These are phyloP conservation scores for Calvadosia cruxmelitensis DNA, from an alignment of 30 jellyfish, hydroid and myxozoan genomes.

Conservation along the genomic window DNA sequence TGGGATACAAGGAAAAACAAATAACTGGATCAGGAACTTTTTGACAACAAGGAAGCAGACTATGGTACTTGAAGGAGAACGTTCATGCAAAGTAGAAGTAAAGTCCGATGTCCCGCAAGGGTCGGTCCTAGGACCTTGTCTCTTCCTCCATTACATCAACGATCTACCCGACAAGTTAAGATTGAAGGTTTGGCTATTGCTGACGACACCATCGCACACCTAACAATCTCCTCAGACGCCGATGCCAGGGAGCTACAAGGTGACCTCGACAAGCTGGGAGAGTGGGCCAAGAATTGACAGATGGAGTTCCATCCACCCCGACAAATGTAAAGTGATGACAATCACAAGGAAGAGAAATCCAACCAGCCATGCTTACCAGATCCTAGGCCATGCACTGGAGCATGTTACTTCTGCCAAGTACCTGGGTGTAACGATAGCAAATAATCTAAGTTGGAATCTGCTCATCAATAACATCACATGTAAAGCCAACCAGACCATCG, in stretches of 20 bases:
- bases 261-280: constrained; percentile 1
- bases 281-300: constrained; percentile 18
- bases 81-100: constrained; percentile 15
- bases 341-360: constrained; percentile 9
- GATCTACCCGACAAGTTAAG: constrained; percentile 10
- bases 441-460: constrained; percentile 17
- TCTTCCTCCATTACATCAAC: constrained; percentile 7
- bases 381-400: constrained; percentile 10
- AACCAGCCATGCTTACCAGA: not conserved
- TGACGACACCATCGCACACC: constrained; percentile 22
- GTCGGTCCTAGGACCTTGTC: constrained; percentile 19
- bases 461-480: constrained; percentile 10
- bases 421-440: constrained; percentile 4
- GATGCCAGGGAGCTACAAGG: constrained; percentile 11
- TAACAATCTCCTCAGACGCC: constrained; percentile 10
- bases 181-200: too few relatives aligned
- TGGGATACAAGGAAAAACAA: not conserved
- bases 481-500: constrained; percentile 13
- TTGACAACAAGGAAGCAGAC: constrained; percentile 10
- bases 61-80: constrained; percentile 19
- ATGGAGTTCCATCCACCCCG: constrained; percentile 44
- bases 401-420: constrained; percentile 18
- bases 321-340: constrained; percentile 14
- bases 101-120: constrained; percentile 25
- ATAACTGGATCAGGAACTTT: constrained; percentile 9